Evolutionary conservation across 2,888 invertebrate species (phyloP).

Genomic region (Lomographa bimaculata): DNA sequence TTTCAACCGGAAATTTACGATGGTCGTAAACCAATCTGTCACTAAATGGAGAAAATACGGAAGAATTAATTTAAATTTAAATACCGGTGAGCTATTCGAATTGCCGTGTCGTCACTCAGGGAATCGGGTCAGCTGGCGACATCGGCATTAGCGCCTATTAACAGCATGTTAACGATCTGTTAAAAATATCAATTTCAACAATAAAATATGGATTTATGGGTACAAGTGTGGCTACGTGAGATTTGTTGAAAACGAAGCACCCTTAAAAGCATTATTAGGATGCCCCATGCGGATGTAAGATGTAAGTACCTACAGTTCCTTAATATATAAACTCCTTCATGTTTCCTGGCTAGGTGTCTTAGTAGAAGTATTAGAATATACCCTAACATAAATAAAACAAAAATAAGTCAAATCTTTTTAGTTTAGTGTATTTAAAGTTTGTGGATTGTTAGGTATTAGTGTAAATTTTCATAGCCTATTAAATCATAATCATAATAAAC

Average conservation of each 20-base stretch:
- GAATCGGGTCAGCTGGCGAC: conserved; percentile 59
- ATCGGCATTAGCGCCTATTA: conserved; percentile 69
- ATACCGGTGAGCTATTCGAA: conserved; percentile 47
- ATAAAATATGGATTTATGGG: conserved; percentile 21
- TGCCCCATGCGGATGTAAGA: too few relatives aligned
- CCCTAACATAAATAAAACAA: too few relatives aligned
- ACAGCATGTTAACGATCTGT: conserved; percentile 62
- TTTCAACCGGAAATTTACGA: conserved; percentile 46
- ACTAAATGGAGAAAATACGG: conserved; percentile 50
- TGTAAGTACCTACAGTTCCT: too few relatives aligned
- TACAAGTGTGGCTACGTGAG: conserved; percentile 7
- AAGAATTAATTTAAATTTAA: conserved; percentile 55
- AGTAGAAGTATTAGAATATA: too few relatives aligned
- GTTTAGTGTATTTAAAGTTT: too few relatives aligned
- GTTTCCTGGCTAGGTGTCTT: too few relatives aligned
- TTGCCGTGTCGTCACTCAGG: conserved; percentile 52
- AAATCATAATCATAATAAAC: too few relatives aligned
- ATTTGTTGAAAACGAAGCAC: conserved; percentile 2
- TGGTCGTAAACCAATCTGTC: conserved; percentile 56
- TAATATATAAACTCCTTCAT: too few relatives aligned
- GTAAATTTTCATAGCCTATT: too few relatives aligned
- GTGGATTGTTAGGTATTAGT: too few relatives aligned
- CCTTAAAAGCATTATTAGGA: too few relatives aligned
- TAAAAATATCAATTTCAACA: conserved; percentile 56
- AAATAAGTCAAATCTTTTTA: too few relatives aligned